Base-by-base conservation (phyloP, 2,888 invertebrate genomes). In the Dasysyrphus tricinctus region DNA sequence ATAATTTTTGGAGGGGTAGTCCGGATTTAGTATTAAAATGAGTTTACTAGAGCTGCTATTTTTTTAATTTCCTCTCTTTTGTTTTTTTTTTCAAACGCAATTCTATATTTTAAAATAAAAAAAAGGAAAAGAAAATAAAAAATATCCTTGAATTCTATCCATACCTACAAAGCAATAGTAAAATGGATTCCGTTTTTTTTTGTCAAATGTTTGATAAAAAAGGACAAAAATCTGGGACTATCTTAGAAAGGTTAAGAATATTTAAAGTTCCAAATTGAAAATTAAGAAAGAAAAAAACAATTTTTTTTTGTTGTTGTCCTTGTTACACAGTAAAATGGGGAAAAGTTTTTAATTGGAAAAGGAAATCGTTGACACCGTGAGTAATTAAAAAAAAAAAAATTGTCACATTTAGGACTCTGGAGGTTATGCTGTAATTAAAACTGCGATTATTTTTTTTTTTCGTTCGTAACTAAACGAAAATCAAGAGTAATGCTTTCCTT, bases 311-410 rank as follows among this genome's bases (percentile, higher is more conserved):
- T 9, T 19, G 1, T 61, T 44, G 49, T 67, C n/a, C 49, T 83
- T 54, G 16, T 56, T n/a, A 42, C 49, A 24, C 5, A 59, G 65
- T 76, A 34, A 59, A 73, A 80, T 76, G 67, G 49, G 59, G 47
- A 54, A 63, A 85, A 81, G 69, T 81, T 85, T 84, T 77, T 85
- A 81, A 85, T 85, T 81, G 85, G 29, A 74, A 47, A 74, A 63
- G 77, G 77, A 78, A 77, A 74, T 51, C 63, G 81, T 69, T 77
- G 85, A 85, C 85, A 81, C 77, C 72, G 51, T 61, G 73, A 59
- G 85, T 78, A 85, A 85, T 85, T 85, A 81, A 85, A 81, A 85
- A 77, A 59, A 59, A 44, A 42, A 37, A 69, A 42, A 65, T 56
- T 73, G 76, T 77, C 73, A 67, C 69, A 74, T 63, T 70, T 72